A percentile compares a stretch with the other conserved stretches of the same genome.
phyloP scores from a whole-genome alignment of 2,113 vertebrate species.

The Lampris incognitus region DNA sequence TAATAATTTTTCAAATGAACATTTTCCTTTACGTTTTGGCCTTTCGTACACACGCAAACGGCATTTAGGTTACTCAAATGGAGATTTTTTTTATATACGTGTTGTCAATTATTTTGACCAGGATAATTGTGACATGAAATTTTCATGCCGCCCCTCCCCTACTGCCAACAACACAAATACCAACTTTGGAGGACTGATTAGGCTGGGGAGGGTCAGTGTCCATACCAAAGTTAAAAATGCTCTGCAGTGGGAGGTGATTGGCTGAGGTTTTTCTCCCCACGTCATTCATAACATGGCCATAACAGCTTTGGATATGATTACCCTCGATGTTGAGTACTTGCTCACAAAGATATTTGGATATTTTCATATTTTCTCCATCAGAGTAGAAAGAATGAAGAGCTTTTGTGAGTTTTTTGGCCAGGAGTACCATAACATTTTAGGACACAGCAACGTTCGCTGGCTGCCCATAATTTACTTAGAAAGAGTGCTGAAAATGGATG shows the following conservation, averaged over 20 bases:
- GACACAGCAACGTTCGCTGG: conserved; percentile 2
- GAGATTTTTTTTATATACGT: no score
- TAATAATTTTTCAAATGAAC: no score
- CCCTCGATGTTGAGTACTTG: conserved; percentile 11
- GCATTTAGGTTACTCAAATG: no score
- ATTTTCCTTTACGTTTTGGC: no score
- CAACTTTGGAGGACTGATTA: background rate
- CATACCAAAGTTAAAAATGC: conserved; percentile 5
- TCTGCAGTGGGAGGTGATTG: background rate
- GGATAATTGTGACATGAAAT: no score
- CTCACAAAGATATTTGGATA: conserved; percentile 12
- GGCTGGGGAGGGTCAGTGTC: conserved; percentile 2
- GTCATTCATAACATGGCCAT: background rate
- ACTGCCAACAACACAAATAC: no score
- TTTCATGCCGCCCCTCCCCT: no score
- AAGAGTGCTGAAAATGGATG: conserved; percentile 7
- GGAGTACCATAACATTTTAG: conserved; percentile 5
- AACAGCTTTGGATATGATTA: conserved; percentile 4
- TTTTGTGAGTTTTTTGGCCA: conserved; percentile 7
- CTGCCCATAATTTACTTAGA: conserved; percentile 8
- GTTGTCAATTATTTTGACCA: no score
- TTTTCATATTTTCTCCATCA: no score
- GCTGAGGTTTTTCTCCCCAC: background rate
- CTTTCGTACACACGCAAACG: no score
- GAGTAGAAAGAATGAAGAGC: conserved; percentile 4